Evolutionary conservation across 1,140 invertebrate genomes (phyloP).

Genomic region (Dolichoris vasculosae): DNA sequence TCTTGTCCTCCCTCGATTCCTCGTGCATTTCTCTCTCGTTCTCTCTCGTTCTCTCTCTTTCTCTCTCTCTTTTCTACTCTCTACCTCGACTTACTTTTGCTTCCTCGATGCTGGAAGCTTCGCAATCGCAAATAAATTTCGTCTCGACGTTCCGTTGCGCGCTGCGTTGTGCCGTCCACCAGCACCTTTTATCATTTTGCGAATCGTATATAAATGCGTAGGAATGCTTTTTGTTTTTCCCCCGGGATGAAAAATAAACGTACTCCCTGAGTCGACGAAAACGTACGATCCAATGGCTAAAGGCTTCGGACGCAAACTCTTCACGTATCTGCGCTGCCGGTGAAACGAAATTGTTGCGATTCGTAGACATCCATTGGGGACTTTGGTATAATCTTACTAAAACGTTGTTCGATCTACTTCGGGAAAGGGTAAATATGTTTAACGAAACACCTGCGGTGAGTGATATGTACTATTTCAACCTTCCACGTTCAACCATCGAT

Average conservation of each 20-base stretch:
- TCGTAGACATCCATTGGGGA: background rate
- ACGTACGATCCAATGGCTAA: slow-evolving; percentile 11
- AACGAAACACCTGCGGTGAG: too few species aligned
- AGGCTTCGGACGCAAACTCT: background rate
- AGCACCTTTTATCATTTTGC: slow-evolving; percentile 45
- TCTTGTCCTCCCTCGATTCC: slow-evolving; percentile 51
- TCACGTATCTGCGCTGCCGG: background rate
- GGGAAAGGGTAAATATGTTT: too few species aligned
- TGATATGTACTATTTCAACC: too few species aligned
- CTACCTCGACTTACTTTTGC: slow-evolving; percentile 47
- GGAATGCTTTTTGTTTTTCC: slow-evolving; percentile 18
- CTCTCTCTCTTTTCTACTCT: background rate
- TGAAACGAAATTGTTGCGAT: background rate
- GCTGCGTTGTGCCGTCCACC: slow-evolving; percentile 22
- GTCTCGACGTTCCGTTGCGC: slow-evolving; percentile 32
- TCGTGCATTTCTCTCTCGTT: background rate
- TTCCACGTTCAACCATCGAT: too few species aligned
- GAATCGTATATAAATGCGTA: slow-evolving; percentile 36
- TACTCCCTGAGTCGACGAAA: background rate
- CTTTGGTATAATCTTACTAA: background rate
- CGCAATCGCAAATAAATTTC: slow-evolving; percentile 53
- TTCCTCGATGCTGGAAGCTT: slow-evolving; percentile 53
- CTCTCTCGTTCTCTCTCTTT: slow-evolving; percentile 11
- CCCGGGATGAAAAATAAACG: background rate
- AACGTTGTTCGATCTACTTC: background rate